Evolutionary conservation across 2,888 invertebrate species (phyloP), one percentile per base, ranked within the genome.

Genomic region (Tricholauxania praeusta): DNA sequence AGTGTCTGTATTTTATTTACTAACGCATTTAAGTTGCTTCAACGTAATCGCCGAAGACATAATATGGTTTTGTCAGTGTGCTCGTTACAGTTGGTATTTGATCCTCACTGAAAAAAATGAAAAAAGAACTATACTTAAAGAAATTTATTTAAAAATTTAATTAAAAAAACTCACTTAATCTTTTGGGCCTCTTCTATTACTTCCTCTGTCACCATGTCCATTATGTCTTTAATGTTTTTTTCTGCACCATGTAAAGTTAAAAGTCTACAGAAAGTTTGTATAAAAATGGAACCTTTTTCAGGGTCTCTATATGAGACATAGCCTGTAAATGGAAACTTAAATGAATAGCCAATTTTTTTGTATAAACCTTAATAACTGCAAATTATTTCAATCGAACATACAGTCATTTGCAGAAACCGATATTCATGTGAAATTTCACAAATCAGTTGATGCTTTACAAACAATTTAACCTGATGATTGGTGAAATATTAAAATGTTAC

Each of bases 251-350:
- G 73, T 48, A 64, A 51, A 53, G 81, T 77, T 0, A 87, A 72
- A n/a, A 81, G 75, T 17, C 83, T 80, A 70, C 87, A 87, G 12
- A 87, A 76, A 0, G 78, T 77, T 74, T 85, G 82, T 70, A 87
- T 86, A 57, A 87, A 87, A 12, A 85, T 79, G 14, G 87, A 83
- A 14, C 87, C 87, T 17, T 79, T 79, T 3, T 81, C 78, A 4
- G 81, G n/a, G n/a, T n/a, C 79, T 47, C 87, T 85, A 80, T 82
- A 87, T 6, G 87, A 83, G 0, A 85, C 85, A 73, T 84, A 87
- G 12, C 87, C 84, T 84, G 28, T 1, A 67, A 68, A 59, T 79
- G 19, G 8, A 28, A 28, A 28, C 4, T 28, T 28, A 3, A 51
- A 55, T 62, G 52, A 15, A 68, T n/a, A n/a, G n/a, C n/a, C n/a